Conservation (phyloP, 2,888 invertebrate species). For the Epirrhoe tristata region DNA sequence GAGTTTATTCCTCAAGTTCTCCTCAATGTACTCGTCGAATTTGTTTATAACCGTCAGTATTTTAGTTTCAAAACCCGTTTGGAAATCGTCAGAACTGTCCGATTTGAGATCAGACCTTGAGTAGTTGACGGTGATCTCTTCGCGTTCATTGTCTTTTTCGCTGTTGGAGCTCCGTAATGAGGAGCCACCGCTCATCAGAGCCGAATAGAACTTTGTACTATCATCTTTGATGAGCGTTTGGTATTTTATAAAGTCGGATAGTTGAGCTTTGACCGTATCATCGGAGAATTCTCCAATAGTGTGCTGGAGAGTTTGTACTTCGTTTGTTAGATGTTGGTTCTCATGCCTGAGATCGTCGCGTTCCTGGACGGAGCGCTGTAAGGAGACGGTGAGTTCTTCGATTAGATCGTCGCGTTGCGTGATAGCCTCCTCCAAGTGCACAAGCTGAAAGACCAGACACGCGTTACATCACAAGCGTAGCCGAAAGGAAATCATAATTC, state of each 20-base stretch:
- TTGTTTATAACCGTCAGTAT: conserved; percentile 63
- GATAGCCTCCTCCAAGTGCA: conserved; percentile 90
- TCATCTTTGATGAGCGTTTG: conserved; percentile 76
- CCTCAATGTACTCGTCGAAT: conserved; percentile 71
- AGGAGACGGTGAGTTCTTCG: conserved; percentile 88
- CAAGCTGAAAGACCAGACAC: conserved; percentile 87
- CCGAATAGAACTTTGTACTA: conserved; percentile 76
- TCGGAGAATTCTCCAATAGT: conserved; percentile 66
- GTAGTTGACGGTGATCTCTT: conserved; percentile 76
- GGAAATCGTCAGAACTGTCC: conserved; percentile 70
- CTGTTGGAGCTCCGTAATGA: conserved; percentile 75
- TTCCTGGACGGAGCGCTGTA: conserved; percentile 87
- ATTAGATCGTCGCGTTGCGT: conserved; percentile 89
- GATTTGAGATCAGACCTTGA: conserved; percentile 75
- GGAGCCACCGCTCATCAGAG: conserved; percentile 72
- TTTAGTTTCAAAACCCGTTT: conserved; percentile 72
- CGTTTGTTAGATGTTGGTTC: conserved; percentile 86
- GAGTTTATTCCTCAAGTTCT: conserved; percentile 74
- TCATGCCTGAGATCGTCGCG: conserved; percentile 87
- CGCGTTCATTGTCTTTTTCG: conserved; percentile 81
- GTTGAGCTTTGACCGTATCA: conserved; percentile 73
- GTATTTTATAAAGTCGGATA: conserved; percentile 79
- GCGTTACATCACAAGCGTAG: conserved; percentile 59
- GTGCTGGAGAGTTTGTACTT: conserved; percentile 83
- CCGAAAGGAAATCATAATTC: conserved; percentile 24